Base-by-base conservation (phyloP, 2,113 vertebrate species). In the Synodontis membranacea region DNA sequence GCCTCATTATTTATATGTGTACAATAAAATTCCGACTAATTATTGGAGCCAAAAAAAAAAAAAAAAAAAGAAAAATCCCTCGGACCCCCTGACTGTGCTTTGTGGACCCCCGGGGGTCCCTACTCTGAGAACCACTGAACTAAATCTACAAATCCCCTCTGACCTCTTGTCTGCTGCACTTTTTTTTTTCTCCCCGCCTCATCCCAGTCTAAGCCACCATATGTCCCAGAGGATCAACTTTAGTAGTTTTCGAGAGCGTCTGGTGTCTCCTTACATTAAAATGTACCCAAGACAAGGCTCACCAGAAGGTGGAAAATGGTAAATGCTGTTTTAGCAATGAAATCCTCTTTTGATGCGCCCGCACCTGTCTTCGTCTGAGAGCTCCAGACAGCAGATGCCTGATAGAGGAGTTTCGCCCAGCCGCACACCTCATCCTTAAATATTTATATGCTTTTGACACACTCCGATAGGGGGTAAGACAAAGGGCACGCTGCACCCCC, bases 381-480 rank as follows among this genome's bases (percentile, higher is more conserved):
- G 95, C 96, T 68, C 42, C 95, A 96, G 95, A 94, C 95, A 97
- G 94, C 96, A 97, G 97, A 97, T 95, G 96, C 95, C 96, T 95
- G 94, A 95, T 94, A 91, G 95, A 96, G 93, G 94, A 95, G 94
- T 94, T 94, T 95, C 94, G 90, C 95, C 95, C 95, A 28, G 82
- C 66, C 91, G 96, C 96, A 96, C 96, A 97, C 96, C 96, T 96
- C 95, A 95, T 96, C 95, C 96, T 98, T 95, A 99, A 99, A 99
- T 97, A 99, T 99, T 99, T 98, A 98, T 98, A 96, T 97, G 96
- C 95, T 95, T 96, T 95, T 95, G 95, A 98, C 94, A 93, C 93
- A 92, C 91, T 94, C 93, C 91, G 92, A 93, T 94, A 92, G 91
- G 87, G 90, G 88, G 89, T 95, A 96, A 96, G 96, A 97, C 95